phyloP scores from a whole-genome alignment of 2,113 vertebrate species.

The Sinocyclocheilus maitianheensis region DNA sequence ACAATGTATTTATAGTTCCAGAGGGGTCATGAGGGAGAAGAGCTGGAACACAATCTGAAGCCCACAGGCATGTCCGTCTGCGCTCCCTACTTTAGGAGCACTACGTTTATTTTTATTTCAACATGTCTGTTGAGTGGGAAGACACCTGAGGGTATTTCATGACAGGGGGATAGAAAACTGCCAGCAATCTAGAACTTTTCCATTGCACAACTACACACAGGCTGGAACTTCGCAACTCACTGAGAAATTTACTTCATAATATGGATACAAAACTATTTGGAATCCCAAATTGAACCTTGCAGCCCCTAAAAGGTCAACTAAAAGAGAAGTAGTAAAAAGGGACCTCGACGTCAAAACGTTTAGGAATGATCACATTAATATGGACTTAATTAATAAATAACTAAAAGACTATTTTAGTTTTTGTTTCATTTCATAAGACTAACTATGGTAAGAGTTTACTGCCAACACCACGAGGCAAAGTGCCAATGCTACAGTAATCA shows the following conservation, averaged over 20 bases:
- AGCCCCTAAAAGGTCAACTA: neutral
- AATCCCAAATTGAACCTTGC: neutral
- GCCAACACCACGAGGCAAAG: neutral
- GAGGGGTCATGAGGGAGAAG: conserved; percentile 49
- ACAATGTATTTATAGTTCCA: conserved; percentile 54
- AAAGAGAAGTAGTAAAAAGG: neutral
- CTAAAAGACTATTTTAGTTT: neutral
- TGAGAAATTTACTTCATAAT: neutral
- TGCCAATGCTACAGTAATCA: neutral
- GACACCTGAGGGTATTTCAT: conserved; percentile 40
- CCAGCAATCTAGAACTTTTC: conserved; percentile 24
- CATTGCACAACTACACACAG: conserved; percentile 27
- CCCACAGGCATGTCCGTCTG: conserved; percentile 44
- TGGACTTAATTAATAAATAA: neutral
- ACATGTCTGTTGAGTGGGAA: conserved; percentile 37
- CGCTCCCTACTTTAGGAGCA: neutral
- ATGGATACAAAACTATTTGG: neutral
- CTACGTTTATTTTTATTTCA: conserved; percentile 51
- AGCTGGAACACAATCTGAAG: conserved; percentile 39
- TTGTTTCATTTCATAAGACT: neutral
- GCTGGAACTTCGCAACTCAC: neutral
- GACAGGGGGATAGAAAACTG: neutral
- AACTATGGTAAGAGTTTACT: neutral
- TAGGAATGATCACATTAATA: neutral
- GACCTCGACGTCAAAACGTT: neutral